phyloP scores from a whole-genome alignment of 1,140 invertebrate genomes.

The Coenobita brevimanus region DNA sequence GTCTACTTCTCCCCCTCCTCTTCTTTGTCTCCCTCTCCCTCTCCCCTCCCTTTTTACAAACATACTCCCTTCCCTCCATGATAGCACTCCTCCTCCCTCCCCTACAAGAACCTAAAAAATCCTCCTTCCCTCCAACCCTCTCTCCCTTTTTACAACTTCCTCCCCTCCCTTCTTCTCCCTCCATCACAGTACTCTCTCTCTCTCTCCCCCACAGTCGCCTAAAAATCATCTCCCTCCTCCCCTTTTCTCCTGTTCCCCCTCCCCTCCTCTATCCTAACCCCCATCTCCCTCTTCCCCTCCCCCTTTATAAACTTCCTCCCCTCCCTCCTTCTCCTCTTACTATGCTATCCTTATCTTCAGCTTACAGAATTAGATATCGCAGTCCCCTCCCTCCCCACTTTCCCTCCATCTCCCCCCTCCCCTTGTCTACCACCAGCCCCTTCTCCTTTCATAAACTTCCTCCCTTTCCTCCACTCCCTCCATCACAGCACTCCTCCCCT shows the following conservation, averaged over 20 bases:
- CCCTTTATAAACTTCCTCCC: neutral
- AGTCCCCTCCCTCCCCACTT: neutral
- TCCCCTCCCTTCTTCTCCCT: neutral
- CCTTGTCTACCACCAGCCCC: neutral
- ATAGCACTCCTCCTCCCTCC: neutral
- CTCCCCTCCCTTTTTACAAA: neutral
- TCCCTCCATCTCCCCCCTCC: neutral
- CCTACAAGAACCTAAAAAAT: neutral
- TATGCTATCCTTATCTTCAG: neutral
- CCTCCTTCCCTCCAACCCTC: neutral
- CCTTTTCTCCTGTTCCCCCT: neutral
- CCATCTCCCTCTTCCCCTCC: constrained; percentile 3
- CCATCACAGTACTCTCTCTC: neutral
- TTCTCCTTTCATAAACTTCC: neutral
- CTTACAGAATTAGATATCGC: neutral
- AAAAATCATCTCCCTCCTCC: neutral
- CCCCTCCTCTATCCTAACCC: neutral
- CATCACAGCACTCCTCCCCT: neutral
- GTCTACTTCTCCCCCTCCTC: neutral
- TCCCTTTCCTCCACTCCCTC: neutral
- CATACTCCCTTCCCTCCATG: neutral
- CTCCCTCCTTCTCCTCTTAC: neutral
- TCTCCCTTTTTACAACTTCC: neutral
- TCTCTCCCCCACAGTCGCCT: neutral
- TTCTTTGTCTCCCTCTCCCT: too few relatives aligned